Conservation (phyloP, 2,113 vertebrate genomes). For the Galemys pyrenaicus region DNA sequence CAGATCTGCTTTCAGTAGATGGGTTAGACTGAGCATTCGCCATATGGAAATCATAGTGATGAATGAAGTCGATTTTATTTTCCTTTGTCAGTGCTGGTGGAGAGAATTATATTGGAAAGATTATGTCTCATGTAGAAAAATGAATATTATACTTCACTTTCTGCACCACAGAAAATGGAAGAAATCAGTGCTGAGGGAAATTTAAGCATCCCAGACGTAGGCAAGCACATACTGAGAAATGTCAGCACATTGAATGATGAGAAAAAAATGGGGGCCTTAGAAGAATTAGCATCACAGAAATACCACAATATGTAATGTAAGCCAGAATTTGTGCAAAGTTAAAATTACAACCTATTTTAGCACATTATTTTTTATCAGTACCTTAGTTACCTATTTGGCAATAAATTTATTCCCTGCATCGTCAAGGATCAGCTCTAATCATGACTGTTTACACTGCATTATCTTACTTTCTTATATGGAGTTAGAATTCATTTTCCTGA, state of each 20-base stretch:
- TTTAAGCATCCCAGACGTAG: background rate
- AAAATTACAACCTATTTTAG: background rate
- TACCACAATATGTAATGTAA: background rate
- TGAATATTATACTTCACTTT: background rate
- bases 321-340: conserved; percentile 2
- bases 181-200: background rate
- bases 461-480: conserved; percentile 5
- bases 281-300: background rate
- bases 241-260: background rate
- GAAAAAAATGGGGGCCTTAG: background rate
- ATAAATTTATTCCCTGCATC: background rate
- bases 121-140: background rate
- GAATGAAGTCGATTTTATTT: background rate
- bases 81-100: background rate
- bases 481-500: background rate
- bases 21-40: background rate
- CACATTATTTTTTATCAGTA: background rate
- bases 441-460: background rate
- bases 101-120: background rate
- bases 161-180: background rate
- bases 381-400: background rate
- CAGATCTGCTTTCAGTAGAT: background rate
- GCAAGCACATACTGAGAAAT: background rate
- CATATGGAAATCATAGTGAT: background rate
- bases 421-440: background rate